Evolutionary conservation across 2,113 vertebrate species (phyloP).

Genomic region (Kobus ellipsiprymnus): DNA sequence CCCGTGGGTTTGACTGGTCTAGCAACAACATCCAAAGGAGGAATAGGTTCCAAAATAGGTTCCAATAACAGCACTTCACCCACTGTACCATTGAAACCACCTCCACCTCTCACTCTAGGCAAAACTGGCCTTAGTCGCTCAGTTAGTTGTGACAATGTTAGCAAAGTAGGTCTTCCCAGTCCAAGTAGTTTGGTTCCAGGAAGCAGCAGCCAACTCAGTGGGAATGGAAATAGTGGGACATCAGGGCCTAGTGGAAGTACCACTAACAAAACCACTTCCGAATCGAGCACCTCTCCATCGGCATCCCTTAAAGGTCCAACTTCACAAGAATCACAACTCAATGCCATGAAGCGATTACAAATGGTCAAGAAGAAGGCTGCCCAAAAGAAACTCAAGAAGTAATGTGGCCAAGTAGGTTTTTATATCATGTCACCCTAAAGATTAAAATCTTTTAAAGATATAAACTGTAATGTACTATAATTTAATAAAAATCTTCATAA

Average conservation of each 20-base stretch:
- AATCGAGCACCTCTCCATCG: conserved; percentile 64
- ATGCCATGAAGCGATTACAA: conserved; percentile 96
- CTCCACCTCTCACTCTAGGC: conserved; percentile 91
- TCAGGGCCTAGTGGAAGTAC: conserved; percentile 59
- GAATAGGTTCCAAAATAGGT: conserved; percentile 84
- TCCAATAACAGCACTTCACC: conserved; percentile 77
- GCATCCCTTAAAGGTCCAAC: conserved; percentile 89
- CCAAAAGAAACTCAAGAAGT: conserved; percentile 97
- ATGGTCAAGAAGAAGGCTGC: conserved; percentile 99
- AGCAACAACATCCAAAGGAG: conserved; percentile 85
- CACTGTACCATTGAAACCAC: conserved; percentile 85
- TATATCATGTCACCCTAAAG: neutral
- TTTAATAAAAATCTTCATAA: conserved; percentile 65
- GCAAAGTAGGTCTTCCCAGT: conserved; percentile 86
- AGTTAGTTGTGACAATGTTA: conserved; percentile 89
- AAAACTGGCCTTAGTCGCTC: conserved; percentile 95
- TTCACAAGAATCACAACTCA: conserved; percentile 96
- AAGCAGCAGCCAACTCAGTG: conserved; percentile 65
- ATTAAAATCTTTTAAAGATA: neutral
- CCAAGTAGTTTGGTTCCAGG: conserved; percentile 78
- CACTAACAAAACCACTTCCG: conserved; percentile 77
- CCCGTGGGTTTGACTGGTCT: conserved; percentile 89
- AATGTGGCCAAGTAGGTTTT: conserved; percentile 41
- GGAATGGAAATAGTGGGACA: conserved; percentile 79
- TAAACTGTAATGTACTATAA: conserved; percentile 23